Conservation (phyloP, 2,113 vertebrate genomes). For the Apodemus sylvaticus region DNA sequence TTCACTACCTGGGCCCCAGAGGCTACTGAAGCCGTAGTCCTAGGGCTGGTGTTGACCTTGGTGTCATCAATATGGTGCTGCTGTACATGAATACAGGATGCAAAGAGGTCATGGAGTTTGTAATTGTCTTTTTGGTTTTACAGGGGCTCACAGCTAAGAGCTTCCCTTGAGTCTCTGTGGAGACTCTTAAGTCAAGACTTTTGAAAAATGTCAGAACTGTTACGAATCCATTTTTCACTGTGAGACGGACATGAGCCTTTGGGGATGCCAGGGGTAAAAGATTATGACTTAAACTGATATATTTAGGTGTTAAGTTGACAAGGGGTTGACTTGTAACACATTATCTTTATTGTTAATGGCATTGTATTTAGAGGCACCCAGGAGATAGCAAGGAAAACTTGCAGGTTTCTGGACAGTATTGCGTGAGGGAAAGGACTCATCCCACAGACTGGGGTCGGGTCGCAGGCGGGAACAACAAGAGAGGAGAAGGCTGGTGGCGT, state of each 20-base stretch:
- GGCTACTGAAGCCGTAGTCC: not conserved
- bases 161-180: not conserved
- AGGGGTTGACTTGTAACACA: not conserved
- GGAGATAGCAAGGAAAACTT: not conserved
- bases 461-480: not conserved
- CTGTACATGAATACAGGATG: not conserved
- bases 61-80: not conserved
- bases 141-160: not conserved
- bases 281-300: not conserved
- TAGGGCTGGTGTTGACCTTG: not conserved
- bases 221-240: not conserved
- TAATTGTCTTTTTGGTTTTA: not conserved
- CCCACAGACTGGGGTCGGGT: not conserved
- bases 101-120: not conserved
- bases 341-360: not conserved
- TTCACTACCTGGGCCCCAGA: not conserved
- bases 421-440: not conserved
- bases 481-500: not conserved
- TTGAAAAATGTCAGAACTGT: not conserved
- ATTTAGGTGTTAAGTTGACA: not conserved
- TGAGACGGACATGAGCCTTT: not conserved
- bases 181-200: not conserved
- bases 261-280: not conserved
- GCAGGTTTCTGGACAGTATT: not conserved
- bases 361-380: not conserved